Evolutionary conservation across 2,888 invertebrate genomes (phyloP).

Genomic region (Masnerella sp.): DNA sequence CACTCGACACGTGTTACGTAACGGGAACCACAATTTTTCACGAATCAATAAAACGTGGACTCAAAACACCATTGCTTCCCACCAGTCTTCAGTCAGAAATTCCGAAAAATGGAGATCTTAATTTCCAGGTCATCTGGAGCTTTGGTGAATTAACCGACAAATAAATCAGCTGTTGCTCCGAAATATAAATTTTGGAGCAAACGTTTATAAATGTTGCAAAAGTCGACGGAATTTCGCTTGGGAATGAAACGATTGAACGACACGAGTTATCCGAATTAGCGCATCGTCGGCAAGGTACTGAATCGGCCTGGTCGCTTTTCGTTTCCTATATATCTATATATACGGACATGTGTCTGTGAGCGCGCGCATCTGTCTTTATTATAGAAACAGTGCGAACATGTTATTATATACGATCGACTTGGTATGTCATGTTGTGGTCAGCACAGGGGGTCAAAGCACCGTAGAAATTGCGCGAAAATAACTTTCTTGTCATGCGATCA

Average conservation of each 20-base stretch:
- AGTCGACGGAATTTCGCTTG: not conserved
- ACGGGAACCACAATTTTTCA: constrained; percentile 5
- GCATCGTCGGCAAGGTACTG: constrained; percentile 39
- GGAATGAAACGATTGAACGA: not conserved
- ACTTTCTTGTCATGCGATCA: not conserved
- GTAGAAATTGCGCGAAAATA: not conserved
- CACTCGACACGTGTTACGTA: constrained; percentile 6
- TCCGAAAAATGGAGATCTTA: too few species aligned
- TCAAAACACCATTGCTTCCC: not conserved
- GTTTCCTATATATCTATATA: constrained; percentile 33
- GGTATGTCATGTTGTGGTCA: not conserved
- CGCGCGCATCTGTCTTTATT: constrained; percentile 18
- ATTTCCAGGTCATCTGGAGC: too few species aligned
- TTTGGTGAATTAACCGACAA: too few species aligned
- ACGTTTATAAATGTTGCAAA: not conserved
- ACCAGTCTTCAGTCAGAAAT: not conserved
- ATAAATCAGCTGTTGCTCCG: not conserved
- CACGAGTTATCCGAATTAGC: constrained; percentile 34
- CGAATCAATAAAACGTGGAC: not conserved
- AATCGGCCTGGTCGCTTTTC: constrained; percentile 16
- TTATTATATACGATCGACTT: not conserved
- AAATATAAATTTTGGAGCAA: not conserved
- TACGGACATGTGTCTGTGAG: constrained; percentile 16
- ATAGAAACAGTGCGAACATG: constrained; percentile 10
- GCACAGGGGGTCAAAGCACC: constrained; percentile 1